Evolutionary conservation across 2,888 invertebrate species (phyloP).

Genomic region (Caenorhabditis sp.): DNA sequence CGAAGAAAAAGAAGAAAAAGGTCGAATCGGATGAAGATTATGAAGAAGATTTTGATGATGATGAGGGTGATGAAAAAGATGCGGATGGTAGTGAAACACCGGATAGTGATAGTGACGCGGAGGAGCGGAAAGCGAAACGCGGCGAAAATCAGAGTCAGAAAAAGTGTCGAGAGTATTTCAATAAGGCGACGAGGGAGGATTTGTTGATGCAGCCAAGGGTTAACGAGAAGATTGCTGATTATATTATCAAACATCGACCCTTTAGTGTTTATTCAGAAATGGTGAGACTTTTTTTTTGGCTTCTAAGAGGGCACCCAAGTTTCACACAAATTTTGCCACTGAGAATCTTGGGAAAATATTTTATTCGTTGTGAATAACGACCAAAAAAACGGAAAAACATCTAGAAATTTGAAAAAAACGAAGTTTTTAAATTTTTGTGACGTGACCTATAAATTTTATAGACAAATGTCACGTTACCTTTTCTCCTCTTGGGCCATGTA

Average conservation of each 20-base stretch:
- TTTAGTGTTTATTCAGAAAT: constrained; percentile 34
- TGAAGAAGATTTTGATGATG: constrained; percentile 34
- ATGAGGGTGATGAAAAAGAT: constrained; percentile 30
- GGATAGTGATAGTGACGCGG: constrained; percentile 47
- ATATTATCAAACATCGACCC: constrained; percentile 38
- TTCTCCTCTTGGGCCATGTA: too few relatives aligned
- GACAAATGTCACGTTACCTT: too few relatives aligned
- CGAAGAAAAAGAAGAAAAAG: constrained; percentile 20
- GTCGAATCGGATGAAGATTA: constrained; percentile 39
- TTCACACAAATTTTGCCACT: too few relatives aligned
- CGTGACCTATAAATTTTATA: too few relatives aligned
- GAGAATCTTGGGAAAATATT: too few relatives aligned
- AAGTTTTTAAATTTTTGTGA: too few relatives aligned
- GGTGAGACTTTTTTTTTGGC: constrained; percentile 25
- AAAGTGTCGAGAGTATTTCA: constrained; percentile 47
- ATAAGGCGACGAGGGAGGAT: constrained; percentile 31
- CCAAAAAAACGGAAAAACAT: too few relatives aligned
- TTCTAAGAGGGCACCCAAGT: not conserved
- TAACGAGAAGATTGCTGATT: constrained; percentile 49
- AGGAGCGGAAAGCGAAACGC: constrained; percentile 32
- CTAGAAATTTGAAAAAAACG: too few relatives aligned
- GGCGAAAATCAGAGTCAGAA: constrained; percentile 29
- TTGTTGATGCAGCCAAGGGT: constrained; percentile 45
- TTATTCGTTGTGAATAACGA: too few relatives aligned
- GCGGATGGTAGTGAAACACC: constrained; percentile 42